Conservation (phyloP, 1,140 invertebrate species). For the Drosophila fuyamai region DNA sequence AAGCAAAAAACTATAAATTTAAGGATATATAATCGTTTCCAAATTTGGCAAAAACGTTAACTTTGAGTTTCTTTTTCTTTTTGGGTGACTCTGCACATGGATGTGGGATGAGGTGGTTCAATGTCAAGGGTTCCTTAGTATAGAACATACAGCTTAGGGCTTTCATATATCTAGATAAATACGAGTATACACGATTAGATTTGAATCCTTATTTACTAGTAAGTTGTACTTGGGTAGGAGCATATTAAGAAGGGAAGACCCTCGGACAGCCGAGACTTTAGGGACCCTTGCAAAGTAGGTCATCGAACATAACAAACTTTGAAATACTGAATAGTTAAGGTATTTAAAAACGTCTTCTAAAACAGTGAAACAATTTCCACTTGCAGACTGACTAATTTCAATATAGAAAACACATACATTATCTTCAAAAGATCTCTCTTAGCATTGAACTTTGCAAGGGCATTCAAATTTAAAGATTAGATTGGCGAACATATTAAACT, state of each 20-base stretch:
- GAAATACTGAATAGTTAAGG: neutral
- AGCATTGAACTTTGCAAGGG: conserved; percentile 8
- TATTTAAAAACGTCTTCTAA: neutral
- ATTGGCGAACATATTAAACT: neutral
- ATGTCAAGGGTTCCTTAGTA: conserved; percentile 8
- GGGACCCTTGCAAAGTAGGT: conserved; percentile 2
- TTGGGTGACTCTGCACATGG: conserved; percentile 6
- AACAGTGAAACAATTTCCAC: neutral
- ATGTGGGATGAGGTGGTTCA: neutral
- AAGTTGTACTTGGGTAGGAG: conserved; percentile 38
- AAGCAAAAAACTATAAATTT: conserved; percentile 1
- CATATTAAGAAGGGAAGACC: conserved; percentile 18
- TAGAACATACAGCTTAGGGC: conserved; percentile 6
- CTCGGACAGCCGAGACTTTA: conserved; percentile 8
- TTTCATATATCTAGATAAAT: conserved; percentile 20
- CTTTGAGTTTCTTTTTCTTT: conserved; percentile 15
- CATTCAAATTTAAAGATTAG: conserved; percentile 4
- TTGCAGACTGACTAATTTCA: too few species aligned
- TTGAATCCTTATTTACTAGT: conserved; percentile 26
- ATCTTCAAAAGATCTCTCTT: too few species aligned
- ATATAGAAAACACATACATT: too few species aligned
- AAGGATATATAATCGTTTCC: conserved; percentile 2
- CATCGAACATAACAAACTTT: neutral
- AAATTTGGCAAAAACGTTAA: conserved; percentile 55
- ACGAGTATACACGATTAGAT: conserved; percentile 10